Evolutionary conservation across 2,888 invertebrate species (phyloP), one percentile per base, ranked within the genome.

Genomic region (Caenorhabditis sp.): DNA sequence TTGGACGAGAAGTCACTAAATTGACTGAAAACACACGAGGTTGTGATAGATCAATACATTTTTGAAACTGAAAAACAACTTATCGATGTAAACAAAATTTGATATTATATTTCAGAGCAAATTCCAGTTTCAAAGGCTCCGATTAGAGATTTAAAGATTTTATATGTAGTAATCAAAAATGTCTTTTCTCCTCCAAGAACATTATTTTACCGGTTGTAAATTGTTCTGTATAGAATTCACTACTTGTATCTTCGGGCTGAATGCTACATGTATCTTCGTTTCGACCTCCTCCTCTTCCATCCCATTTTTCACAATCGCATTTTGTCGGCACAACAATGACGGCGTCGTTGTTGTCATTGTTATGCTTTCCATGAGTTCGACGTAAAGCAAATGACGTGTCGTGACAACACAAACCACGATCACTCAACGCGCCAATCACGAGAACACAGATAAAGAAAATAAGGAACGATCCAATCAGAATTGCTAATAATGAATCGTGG

Each of bases 361-460:
- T 64, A 12, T 56, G 56, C 14, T 21, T 23, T n/a, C 17, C n/a
- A 14, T 25, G 20, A 10, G 17, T 36, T 36, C n/a, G 17, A 72
- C 64, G 67, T n/a, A 62, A 59, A 17, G 59, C 63, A 64, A 73
- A 70, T 53, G 70, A 64, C 12, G 72, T 59, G 52, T 82, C 82
- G 68, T 78, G 78, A 63, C 83, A 84, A 63, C 80, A 80, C 52
- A 80, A 63, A 12, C 84, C 83, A 31, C 84, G 81, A 73, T 85
- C 85, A 25, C 80, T 80, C 43, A 81, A 80, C 1, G 82, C 84
- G 14, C 84, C 85, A 25, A 85, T 80, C 58, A 85, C 85, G 25
- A 84, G 69, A 50, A 86, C 84, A 71, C 86, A 86, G 38, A 81
- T 61, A 60, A 83, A 77, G 81, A 86, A 86, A 36, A 85, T 67